Evolutionary conservation across 2,888 invertebrate species (phyloP), one percentile per base, ranked within the genome.

Genomic region (Metalampra italica): DNA sequence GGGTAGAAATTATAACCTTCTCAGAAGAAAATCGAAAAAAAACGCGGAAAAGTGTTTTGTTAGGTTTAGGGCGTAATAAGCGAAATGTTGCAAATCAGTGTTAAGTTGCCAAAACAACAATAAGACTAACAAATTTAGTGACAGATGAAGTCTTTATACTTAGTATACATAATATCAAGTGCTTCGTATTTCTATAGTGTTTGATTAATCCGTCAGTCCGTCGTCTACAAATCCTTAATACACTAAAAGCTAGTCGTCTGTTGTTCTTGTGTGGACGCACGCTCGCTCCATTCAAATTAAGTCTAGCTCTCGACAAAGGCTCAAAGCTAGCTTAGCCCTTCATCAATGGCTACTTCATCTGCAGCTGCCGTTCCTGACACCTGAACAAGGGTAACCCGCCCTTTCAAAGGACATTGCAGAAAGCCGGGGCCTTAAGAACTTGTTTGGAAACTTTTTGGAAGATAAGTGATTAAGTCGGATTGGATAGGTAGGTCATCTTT

Each of bases 291-390:
- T 51, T 49, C 45, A 42, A 46, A 47, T 50, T 43, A n/a, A 13
- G 44, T 39, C 46, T 46, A 38, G 45, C 29, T 5, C 30, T 36
- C 39, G 12, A 48, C 51, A 49, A 52, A 49, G 34, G 40, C 47
- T 37, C 29, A 45, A 42, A 45, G 42, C 52, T 47, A 45, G 53
- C 45, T 45, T 47, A 54, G 46, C 48, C 45, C 48, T 47, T 46
- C n/a, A 56, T 62, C 59, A 68, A 63, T 61, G 53, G 56, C 56
- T 53, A 56, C 57, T 65, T 66, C 60, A 62, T 62, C 54, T 57
- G 59, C 71, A 68, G 66, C 66, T 66, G 68, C 57, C 58, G 51
- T 50, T 44, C 37, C 44, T 65, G 64, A 59, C 63, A 64, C 61
- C 62, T 62, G 59, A 62, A 61, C 60, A 62, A 55, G 55, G 53